These are phyloP conservation scores for Pluvialis apricaria DNA, from an alignment of 2,113 vertebrate genomes.

Conservation along the genomic window DNA sequence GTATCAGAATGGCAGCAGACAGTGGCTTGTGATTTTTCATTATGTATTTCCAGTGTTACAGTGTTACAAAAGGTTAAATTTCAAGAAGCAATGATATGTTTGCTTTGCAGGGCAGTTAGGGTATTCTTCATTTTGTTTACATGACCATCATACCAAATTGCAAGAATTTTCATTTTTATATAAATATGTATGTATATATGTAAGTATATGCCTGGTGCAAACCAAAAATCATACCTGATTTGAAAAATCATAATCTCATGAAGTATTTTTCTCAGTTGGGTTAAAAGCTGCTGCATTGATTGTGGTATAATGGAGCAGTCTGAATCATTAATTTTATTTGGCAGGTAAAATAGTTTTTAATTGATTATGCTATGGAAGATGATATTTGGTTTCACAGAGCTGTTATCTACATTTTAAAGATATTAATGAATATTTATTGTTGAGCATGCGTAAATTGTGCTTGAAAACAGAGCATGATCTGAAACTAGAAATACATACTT, in stretches of 20 bases:
- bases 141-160: not conserved
- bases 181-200: not conserved
- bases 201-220: not conserved
- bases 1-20: not conserved
- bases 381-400: not conserved
- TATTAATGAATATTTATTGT: conserved; percentile 53
- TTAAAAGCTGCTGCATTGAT: conserved; percentile 48
- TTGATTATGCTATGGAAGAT: conserved; percentile 7
- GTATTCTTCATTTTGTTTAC: not conserved
- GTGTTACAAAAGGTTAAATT: not conserved
- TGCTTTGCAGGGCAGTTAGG: not conserved
- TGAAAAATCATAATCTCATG: not conserved
- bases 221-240: not conserved
- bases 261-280: not conserved
- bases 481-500: conserved; percentile 27
- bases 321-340: conserved; percentile 68
- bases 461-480: not conserved
- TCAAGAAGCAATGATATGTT: not conserved
- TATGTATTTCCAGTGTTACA: not conserved
- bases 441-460: conserved; percentile 8
- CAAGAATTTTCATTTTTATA: not conserved
- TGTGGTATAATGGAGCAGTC: not conserved
- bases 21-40: not conserved
- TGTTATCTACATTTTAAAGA: conserved; percentile 30
- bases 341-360: conserved; percentile 28